A percentile compares a stretch with the other conserved stretches of the same genome.
Evolutionary conservation across 2,888 invertebrate species (phyloP).

Genomic region (Nemotelus nigrinus): DNA sequence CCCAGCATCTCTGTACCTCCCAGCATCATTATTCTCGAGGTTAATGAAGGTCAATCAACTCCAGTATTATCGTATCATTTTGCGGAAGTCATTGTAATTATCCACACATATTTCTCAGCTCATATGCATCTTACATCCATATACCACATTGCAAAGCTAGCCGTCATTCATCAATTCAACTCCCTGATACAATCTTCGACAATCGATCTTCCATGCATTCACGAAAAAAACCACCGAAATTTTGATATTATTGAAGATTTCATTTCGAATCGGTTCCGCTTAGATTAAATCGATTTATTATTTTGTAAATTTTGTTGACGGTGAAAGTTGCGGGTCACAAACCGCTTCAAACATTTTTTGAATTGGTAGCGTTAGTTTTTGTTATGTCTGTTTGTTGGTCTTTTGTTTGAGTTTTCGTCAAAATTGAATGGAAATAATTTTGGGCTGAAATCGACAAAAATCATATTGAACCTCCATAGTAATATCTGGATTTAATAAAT

Average conservation of each 20-base stretch:
- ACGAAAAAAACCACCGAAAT: background rate
- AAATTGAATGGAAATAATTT: conserved; percentile 25
- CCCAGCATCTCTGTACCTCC: too few relatives aligned
- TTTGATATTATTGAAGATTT: conserved; percentile 11
- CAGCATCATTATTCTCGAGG: background rate
- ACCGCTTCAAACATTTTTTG: conserved; percentile 2
- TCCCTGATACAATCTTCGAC: background rate
- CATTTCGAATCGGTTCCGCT: conserved; percentile 15
- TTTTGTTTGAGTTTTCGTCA: conserved; percentile 1
- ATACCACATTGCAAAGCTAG: background rate
- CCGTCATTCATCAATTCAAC: background rate
- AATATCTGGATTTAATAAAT: background rate
- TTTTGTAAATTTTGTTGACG: conserved; percentile 21
- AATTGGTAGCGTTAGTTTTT: background rate
- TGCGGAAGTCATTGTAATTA: background rate
- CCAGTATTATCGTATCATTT: background rate
- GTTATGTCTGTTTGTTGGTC: background rate
- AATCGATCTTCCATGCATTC: background rate
- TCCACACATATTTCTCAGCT: background rate
- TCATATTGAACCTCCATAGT: background rate
- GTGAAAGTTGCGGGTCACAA: conserved; percentile 29
- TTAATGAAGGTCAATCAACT: background rate
- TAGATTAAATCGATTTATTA: conserved; percentile 16
- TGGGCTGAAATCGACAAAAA: conserved; percentile 2
- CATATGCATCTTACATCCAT: background rate